Percentiles rank a stretch among this genome's conserved stretches.
These are phyloP conservation scores for Aulostomus chinensis DNA, from an alignment of 2,797 vertebrate species.

Conservation along the genomic window DNA sequence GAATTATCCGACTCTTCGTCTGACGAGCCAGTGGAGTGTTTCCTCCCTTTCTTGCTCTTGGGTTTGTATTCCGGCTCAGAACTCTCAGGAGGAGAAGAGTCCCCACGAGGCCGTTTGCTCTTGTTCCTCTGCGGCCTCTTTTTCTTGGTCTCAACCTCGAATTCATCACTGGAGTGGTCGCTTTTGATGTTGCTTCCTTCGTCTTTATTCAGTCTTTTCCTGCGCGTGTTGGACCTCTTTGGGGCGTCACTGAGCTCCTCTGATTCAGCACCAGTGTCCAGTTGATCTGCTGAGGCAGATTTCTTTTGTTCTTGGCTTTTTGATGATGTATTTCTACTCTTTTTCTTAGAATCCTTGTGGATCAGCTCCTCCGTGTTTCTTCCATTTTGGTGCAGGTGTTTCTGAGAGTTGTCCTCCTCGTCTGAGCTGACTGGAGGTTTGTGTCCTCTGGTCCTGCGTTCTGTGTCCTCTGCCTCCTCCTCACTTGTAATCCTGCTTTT, in stretches of 20 bases:
- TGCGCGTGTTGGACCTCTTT: constrained; percentile 50
- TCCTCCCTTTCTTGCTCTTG: constrained; percentile 56
- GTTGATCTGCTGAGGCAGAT: constrained; percentile 65
- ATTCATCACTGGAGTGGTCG: constrained; percentile 56
- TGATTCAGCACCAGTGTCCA: constrained; percentile 52
- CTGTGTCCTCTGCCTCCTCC: constrained; percentile 46
- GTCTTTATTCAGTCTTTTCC: constrained; percentile 53
- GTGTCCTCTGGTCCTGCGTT: constrained; percentile 27
- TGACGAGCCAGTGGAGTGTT: constrained; percentile 65
- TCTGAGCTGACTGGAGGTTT: constrained; percentile 68
- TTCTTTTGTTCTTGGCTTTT: constrained; percentile 73
- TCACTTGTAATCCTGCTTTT: constrained; percentile 68
- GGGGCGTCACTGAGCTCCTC: constrained; percentile 61
- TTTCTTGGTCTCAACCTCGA: constrained; percentile 28
- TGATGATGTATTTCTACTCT: constrained; percentile 47
- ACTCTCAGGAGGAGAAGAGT: constrained; percentile 56
- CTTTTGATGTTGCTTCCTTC: constrained; percentile 28
- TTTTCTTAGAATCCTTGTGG: constrained; percentile 59
- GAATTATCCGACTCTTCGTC: constrained; percentile 67
- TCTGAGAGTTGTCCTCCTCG: constrained; percentile 63
- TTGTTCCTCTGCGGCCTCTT: constrained; percentile 46
- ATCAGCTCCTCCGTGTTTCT: constrained; percentile 56
- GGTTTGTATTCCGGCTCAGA: constrained; percentile 67
- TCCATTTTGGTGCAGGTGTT: constrained; percentile 77
- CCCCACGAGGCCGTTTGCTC: constrained; percentile 31